Conservation (phyloP, 2,113 vertebrate species). For the Lepisosteus osseus region DNA sequence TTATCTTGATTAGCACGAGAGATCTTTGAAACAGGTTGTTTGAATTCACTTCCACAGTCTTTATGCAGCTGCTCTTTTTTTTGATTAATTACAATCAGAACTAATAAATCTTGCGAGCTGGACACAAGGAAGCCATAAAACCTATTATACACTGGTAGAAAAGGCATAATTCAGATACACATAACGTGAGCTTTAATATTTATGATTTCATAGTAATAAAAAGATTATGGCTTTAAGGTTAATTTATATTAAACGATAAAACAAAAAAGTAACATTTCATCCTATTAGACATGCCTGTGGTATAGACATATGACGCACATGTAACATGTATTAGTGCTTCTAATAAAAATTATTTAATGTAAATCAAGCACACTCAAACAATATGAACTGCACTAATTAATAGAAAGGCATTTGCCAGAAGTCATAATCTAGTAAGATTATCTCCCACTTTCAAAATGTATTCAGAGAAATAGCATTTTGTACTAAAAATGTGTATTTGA, state of each 20-base stretch:
- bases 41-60: conserved; percentile 38
- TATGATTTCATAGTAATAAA: background rate
- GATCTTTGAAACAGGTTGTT: conserved; percentile 19
- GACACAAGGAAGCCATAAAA: conserved; percentile 37
- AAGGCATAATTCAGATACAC: conserved; percentile 11
- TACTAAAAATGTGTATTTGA: too few relatives aligned
- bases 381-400: too few relatives aligned
- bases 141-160: conserved; percentile 10
- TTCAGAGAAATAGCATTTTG: too few relatives aligned
- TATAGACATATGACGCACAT: too few relatives aligned
- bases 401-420: too few relatives aligned
- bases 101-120: conserved; percentile 32
- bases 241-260: background rate
- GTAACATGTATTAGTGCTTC: too few relatives aligned
- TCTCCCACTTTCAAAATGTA: too few relatives aligned
- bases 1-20: background rate
- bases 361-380: too few relatives aligned
- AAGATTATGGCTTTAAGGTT: conserved; percentile 6
- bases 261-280: background rate
- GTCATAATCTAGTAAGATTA: too few relatives aligned
- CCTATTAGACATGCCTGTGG: too few relatives aligned
- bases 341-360: too few relatives aligned
- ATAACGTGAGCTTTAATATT: conserved; percentile 1
- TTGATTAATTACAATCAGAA: conserved; percentile 52
- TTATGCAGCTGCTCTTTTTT: conserved; percentile 38